A percentile compares a stretch with the other conserved stretches of the same genome.
Conservation (phyloP, 2,888 invertebrate genomes). For the Homarus gammarus region DNA sequence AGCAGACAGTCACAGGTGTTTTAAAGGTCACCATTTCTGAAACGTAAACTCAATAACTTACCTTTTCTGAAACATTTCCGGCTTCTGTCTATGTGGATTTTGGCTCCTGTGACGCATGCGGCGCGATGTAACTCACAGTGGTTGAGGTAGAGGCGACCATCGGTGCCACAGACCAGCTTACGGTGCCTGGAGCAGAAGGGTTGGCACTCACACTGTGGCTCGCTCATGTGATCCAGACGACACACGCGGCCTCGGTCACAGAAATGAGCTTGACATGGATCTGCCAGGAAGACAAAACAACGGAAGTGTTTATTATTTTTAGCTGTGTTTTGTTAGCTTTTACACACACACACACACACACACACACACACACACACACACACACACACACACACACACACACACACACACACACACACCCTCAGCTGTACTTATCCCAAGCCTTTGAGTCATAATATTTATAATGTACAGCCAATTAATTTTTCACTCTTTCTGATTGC, state of each 20-base stretch:
- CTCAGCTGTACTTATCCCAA: too few relatives aligned
- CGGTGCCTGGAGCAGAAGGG: slow-evolving; percentile 78
- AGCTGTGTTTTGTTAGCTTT: too few relatives aligned
- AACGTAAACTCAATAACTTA: too few relatives aligned
- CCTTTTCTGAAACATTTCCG: slow-evolving; percentile 71
- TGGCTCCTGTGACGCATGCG: slow-evolving; percentile 82
- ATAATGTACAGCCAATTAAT: too few relatives aligned
- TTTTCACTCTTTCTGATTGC: too few relatives aligned
- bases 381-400: not conserved
- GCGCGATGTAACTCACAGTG: slow-evolving; percentile 85
- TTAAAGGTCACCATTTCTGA: too few relatives aligned
- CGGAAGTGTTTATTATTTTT: not conserved
- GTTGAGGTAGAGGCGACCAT: slow-evolving; percentile 85
- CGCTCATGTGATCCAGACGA: slow-evolving; percentile 48
- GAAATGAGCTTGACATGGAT: slow-evolving; percentile 71
- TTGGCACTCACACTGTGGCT: slow-evolving; percentile 70
- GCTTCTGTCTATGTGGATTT: slow-evolving; percentile 79
- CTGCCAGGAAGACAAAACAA: slow-evolving; percentile 12
- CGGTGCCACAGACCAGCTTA: slow-evolving; percentile 84
- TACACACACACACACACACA: not conserved
- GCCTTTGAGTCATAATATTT: too few relatives aligned
- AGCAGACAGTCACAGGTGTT: too few relatives aligned
- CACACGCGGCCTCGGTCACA: slow-evolving; percentile 74
- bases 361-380: not conserved
- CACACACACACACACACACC: not conserved